These are phyloP conservation scores for Siderastrea radians DNA, from an alignment of 92 coral and sea anemone species.

Conservation along the genomic window DNA sequence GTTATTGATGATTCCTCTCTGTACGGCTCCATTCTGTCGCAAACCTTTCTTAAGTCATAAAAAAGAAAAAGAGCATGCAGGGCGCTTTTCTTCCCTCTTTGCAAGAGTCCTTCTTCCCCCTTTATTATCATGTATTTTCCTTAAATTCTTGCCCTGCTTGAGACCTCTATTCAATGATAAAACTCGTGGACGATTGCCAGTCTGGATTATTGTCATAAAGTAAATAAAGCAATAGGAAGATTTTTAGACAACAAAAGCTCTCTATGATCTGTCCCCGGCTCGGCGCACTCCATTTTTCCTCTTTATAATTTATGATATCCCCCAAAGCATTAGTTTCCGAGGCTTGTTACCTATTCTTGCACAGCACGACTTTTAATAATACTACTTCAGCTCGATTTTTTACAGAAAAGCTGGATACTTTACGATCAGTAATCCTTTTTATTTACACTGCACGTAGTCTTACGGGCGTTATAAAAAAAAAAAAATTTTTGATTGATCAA, in stretches of 20 bases:
- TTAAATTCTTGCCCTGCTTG: slow-evolving; percentile 23
- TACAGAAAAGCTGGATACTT: neutral
- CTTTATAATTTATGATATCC: neutral
- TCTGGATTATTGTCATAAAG: slow-evolving; percentile 10
- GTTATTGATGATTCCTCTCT: slow-evolving; percentile 1
- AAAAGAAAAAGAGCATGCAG: neutral
- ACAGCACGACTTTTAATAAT: slow-evolving; percentile 9
- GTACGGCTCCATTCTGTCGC: slow-evolving; percentile 32
- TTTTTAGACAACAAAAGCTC: slow-evolving; percentile 27
- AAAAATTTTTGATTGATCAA: no score
- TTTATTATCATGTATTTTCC: neutral
- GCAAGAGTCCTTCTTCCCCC: neutral
- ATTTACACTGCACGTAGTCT: neutral
- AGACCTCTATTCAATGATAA: slow-evolving; percentile 21
- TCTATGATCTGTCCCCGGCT: neutral
- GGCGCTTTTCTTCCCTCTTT: neutral
- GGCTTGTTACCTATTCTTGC: neutral
- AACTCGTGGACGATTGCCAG: slow-evolving; percentile 42
- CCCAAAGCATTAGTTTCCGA: neutral
- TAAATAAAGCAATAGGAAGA: neutral
- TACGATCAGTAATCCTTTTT: neutral
- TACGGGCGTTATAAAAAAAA: no score
- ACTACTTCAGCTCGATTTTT: neutral
- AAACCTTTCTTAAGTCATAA: slow-evolving; percentile 3
- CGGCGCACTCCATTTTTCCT: slow-evolving; percentile 2